Percentiles rank a stretch among this genome's conserved stretches.
These are phyloP conservation scores for Percopsis transmontana DNA, from an alignment of 2,113 vertebrate genomes.

Conservation along the genomic window DNA sequence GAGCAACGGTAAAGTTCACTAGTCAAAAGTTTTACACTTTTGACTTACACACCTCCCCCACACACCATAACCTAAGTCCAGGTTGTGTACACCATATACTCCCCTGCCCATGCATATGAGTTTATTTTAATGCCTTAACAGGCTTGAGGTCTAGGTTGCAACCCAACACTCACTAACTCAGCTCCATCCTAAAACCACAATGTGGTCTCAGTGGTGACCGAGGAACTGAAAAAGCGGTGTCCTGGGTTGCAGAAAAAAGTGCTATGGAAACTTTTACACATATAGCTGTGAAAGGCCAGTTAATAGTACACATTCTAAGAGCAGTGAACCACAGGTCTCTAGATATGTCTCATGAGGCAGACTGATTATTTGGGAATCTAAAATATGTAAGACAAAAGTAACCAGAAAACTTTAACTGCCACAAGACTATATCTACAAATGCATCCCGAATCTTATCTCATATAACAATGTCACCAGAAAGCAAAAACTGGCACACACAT, in stretches of 20 bases:
- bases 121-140: slow-evolving; percentile 6
- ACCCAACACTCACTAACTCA: slow-evolving; percentile 39
- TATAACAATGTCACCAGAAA: no score
- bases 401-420: no score
- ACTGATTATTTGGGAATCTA: no score
- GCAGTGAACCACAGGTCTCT: slow-evolving; percentile 41
- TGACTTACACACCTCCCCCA: no score
- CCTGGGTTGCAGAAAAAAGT: slow-evolving; percentile 56
- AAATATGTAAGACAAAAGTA: no score
- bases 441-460: no score
- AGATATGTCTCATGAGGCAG: no score
- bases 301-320: slow-evolving; percentile 62
- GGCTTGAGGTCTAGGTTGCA: slow-evolving; percentile 21
- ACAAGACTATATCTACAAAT: no score
- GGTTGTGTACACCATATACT: neutral
- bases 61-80: neutral
- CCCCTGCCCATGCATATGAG: neutral
- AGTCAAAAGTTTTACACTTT: no score
- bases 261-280: slow-evolving; percentile 68
- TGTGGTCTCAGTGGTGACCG: slow-evolving; percentile 69
- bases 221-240: slow-evolving; percentile 56
- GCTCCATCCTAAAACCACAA: slow-evolving; percentile 83
- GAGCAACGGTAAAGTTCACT: no score
- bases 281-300: slow-evolving; percentile 44
- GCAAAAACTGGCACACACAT: no score